phyloP scores from a whole-genome alignment of 2,888 invertebrate genomes.

The Cataglyphis rosenhaueri region DNA sequence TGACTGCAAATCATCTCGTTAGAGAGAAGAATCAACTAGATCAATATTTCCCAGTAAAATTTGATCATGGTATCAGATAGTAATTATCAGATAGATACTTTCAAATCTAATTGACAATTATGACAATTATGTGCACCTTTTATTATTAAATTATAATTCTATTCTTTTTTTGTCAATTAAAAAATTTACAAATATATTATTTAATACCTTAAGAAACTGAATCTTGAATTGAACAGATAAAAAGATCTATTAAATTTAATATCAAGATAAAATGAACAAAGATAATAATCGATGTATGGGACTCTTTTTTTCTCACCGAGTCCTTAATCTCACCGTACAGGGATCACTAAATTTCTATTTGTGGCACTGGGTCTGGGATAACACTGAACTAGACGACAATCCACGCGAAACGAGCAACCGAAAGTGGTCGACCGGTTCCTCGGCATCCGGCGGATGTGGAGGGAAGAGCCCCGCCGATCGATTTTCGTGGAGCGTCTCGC shows the following conservation, averaged over 20 bases:
- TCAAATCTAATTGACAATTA: background rate
- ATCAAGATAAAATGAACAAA: background rate
- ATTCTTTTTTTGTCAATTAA: background rate
- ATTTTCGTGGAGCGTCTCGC: constrained; percentile 33
- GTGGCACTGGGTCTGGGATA: background rate
- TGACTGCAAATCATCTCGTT: background rate
- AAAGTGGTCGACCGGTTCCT: constrained; percentile 55
- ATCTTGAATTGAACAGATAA: background rate
- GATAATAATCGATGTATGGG: background rate
- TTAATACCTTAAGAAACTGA: background rate
- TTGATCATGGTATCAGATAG: background rate
- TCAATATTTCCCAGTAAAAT: constrained; percentile 20
- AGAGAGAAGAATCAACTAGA: background rate
- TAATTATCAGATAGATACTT: too few relatives aligned
- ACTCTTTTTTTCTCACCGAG: background rate
- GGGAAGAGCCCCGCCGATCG: constrained; percentile 20
- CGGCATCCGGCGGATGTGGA: constrained; percentile 45
- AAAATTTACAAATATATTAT: background rate
- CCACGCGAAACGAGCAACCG: constrained; percentile 25
- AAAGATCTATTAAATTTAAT: background rate
- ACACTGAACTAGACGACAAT: constrained; percentile 30
- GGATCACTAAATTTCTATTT: background rate
- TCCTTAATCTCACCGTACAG: background rate
- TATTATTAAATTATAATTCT: background rate
- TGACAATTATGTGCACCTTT: too few relatives aligned